Evolutionary conservation across 2,797 vertebrate species (phyloP), one percentile per base, ranked within the genome.

Genomic region (Amazonetta brasiliensis): DNA sequence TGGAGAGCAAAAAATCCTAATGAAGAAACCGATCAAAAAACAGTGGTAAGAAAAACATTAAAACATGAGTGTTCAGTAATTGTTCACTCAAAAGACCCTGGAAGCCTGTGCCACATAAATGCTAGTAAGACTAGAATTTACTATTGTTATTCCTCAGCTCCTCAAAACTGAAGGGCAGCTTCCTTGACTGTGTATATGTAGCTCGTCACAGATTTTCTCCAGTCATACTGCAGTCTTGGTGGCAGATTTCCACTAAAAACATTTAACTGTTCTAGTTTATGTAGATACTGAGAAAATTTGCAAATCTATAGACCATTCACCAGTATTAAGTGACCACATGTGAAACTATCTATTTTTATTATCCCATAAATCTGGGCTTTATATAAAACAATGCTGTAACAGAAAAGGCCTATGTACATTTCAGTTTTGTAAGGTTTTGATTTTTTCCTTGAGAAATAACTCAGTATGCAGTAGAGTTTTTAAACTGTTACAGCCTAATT

Each of bases 1-100:
- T 99, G 99, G 99, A 99, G 99, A 98, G 97, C 97, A 91, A 99
- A 98, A 97, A 98, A 96, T 96, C 97, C 98, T 94, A 98, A 98
- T 19, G 99, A 99, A 79, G 99, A 99, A 92, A 96, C 97, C 3
- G 99, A 99, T 97, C 97, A 98, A 90, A 99, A 98, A 89, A 97
- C 98, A 89, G 94, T 98, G 99, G 99, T 99, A 95, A 98, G 96
- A 87, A 33, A 21, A 84, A 11, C 1, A 2, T 72, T 84, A 72
- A 84, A 78, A 55, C n/a, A 6, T 3, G 25, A 82, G 21, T 64
- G 55, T 52, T 84, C 23, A 55, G 37, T 50, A 28, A 41, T 60
- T 54, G 87, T 68, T 84, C 18, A 9, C n/a, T 10, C 12, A 72
- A 43, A 91, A 80, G 26, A 48, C 46, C 33, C 33, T 74, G 39